Conservation (phyloP, 1,140 invertebrate species). For the Drosophila malerkotliana region DNA sequence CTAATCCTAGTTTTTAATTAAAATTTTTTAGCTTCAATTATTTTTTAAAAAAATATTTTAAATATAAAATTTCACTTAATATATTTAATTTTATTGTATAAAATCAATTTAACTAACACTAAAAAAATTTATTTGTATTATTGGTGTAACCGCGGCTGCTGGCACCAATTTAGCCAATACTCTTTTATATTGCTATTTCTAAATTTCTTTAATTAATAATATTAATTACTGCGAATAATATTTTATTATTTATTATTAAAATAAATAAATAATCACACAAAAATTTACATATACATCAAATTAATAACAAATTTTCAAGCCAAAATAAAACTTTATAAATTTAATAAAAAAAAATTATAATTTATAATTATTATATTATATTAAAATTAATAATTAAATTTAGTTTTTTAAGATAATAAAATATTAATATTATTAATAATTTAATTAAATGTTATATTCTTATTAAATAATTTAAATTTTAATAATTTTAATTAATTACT, state of each 20-base stretch:
- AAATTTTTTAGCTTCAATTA: no score
- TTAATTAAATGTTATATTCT: neutral
- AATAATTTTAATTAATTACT: neutral
- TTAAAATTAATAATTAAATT: neutral
- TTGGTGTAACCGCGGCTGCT: no score
- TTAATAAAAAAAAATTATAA: slow-evolving; percentile 21
- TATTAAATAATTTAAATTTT: neutral
- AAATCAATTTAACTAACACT: no score
- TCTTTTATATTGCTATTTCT: slow-evolving; percentile 79
- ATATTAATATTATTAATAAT: neutral
- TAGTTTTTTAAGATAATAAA: neutral
- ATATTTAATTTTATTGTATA: no score
- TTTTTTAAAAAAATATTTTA: no score
- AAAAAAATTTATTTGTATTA: no score
- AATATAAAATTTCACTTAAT: no score
- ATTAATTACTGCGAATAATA: slow-evolving; percentile 62
- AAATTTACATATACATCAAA: slow-evolving; percentile 77
- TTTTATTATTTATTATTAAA: slow-evolving; percentile 45
- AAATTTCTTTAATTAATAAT: slow-evolving; percentile 83
- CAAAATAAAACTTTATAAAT: slow-evolving; percentile 68
- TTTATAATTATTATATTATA: neutral
- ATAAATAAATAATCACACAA: slow-evolving; percentile 47
- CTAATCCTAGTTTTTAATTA: no score
- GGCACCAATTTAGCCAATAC: slow-evolving; percentile 69
- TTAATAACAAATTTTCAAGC: slow-evolving; percentile 53